Percentiles rank a stretch among this genome's conserved stretches.
Conservation (phyloP, 2,888 invertebrate species). For the Synanthedon formicaeformis region DNA sequence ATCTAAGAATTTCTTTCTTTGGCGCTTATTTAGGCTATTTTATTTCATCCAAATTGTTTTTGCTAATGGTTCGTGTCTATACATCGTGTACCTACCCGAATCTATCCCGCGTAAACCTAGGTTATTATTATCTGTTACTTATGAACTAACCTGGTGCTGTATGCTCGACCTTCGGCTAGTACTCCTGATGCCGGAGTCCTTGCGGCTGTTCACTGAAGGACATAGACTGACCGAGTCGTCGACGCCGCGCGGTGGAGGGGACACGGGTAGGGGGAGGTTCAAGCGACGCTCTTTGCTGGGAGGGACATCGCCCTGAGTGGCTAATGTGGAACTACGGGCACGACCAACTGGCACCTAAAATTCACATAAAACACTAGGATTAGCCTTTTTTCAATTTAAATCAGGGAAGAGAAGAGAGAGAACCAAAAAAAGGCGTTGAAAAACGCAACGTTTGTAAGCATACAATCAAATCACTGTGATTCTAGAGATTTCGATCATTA, state of each 20-base stretch:
- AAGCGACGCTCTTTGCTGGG: slow-evolving; percentile 49
- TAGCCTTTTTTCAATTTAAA: neutral
- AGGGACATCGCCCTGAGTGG: slow-evolving; percentile 46
- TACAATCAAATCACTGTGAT: no score
- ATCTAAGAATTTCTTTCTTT: no score
- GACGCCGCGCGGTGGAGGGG: slow-evolving; percentile 27
- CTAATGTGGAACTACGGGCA: slow-evolving; percentile 60
- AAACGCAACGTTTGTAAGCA: no score
- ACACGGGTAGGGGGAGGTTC: slow-evolving; percentile 54
- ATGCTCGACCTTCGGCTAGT: slow-evolving; percentile 88
- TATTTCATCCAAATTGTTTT: no score
- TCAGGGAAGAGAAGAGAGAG: no score
- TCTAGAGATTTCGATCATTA: no score
- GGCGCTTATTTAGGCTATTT: no score
- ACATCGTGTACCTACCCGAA: no score
- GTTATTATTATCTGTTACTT: no score
- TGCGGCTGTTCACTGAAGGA: slow-evolving; percentile 83
- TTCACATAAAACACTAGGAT: neutral
- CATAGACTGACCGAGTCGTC: slow-evolving; percentile 80
- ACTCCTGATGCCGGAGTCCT: slow-evolving; percentile 89
- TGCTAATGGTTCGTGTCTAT: no score
- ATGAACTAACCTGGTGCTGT: slow-evolving; percentile 77
- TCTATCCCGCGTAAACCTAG: no score
- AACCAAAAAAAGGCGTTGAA: no score
- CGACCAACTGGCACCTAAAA: slow-evolving; percentile 55